A percentile compares a stretch with the other conserved stretches of the same genome.
Evolutionary conservation across 2,113 vertebrate species (phyloP).

Genomic region (Austrofundulus limnaeus): DNA sequence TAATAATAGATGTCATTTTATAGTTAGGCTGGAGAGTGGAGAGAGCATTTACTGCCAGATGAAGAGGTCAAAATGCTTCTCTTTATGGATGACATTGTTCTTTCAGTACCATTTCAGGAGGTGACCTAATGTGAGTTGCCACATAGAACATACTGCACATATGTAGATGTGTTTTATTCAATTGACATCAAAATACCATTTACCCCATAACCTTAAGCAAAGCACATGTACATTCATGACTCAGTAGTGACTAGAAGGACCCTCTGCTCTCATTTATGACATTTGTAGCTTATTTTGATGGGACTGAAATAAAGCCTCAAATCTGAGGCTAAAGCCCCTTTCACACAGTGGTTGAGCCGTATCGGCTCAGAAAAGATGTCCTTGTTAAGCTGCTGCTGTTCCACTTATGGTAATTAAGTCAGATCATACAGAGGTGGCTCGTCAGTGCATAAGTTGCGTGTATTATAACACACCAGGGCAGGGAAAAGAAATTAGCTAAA

Average conservation of each 20-base stretch:
- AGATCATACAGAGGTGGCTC: not conserved
- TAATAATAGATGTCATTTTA: not conserved
- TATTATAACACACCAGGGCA: not conserved
- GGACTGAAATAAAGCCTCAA: not conserved
- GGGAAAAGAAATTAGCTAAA: not conserved
- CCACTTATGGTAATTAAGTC: not conserved
- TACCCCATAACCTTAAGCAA: not conserved
- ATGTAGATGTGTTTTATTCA: not conserved
- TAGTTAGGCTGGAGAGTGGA: not conserved
- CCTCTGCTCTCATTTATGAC: not conserved
- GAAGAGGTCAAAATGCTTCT: no score
- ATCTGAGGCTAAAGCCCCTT: not conserved
- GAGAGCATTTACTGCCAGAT: not conserved
- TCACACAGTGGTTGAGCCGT: not conserved
- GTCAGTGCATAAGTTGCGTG: not conserved
- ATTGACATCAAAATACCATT: not conserved
- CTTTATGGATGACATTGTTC: no score
- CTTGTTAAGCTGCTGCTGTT: slow-evolving; percentile 1
- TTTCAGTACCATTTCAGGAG: no score
- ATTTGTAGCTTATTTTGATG: not conserved
- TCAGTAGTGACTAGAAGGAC: not conserved
- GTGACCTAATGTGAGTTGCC: no score
- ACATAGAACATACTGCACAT: not conserved
- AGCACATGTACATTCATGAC: not conserved
- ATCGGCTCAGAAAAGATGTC: not conserved